phyloP scores from a whole-genome alignment of 2,888 invertebrate genomes.

The Dryadula phaetusa region DNA sequence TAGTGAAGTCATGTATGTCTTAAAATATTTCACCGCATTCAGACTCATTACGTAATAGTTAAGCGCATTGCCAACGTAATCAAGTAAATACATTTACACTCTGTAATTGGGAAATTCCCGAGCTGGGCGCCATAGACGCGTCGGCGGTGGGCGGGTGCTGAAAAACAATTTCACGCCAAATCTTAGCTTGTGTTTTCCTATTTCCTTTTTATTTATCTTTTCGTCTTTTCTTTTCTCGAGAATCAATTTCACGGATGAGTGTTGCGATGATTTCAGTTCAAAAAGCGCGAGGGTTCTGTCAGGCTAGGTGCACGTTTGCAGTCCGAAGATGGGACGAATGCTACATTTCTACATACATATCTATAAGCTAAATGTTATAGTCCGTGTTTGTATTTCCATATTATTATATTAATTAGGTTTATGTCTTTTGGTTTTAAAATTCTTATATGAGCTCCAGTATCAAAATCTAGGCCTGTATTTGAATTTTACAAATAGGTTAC shows the following conservation, averaged over 20 bases:
- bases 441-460: neutral
- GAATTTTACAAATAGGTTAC: constrained; percentile 66
- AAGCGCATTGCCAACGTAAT: constrained; percentile 65
- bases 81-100: constrained; percentile 79
- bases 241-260: constrained; percentile 85
- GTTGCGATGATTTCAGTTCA: constrained; percentile 83
- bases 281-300: constrained; percentile 70
- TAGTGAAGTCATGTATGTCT: constrained; percentile 3
- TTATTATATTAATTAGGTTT: neutral
- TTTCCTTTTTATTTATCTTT: constrained; percentile 85
- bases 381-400: constrained; percentile 6
- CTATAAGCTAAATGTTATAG: constrained; percentile 68
- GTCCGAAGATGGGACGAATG: constrained; percentile 46
- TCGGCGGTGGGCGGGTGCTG: constrained; percentile 72
- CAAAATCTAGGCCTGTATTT: neutral
- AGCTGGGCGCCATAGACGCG: constrained; percentile 66
- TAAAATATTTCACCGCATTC: constrained; percentile 28
- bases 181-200: constrained; percentile 85
- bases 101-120: constrained; percentile 83
- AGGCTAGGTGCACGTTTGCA: constrained; percentile 62
- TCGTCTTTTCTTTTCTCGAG: constrained; percentile 81
- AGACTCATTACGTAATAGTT: constrained; percentile 41
- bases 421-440: neutral
- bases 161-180: constrained; percentile 85
- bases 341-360: constrained; percentile 61